Conservation (phyloP, 2,797 vertebrate genomes). For the Phyllotis vaccarum region DNA sequence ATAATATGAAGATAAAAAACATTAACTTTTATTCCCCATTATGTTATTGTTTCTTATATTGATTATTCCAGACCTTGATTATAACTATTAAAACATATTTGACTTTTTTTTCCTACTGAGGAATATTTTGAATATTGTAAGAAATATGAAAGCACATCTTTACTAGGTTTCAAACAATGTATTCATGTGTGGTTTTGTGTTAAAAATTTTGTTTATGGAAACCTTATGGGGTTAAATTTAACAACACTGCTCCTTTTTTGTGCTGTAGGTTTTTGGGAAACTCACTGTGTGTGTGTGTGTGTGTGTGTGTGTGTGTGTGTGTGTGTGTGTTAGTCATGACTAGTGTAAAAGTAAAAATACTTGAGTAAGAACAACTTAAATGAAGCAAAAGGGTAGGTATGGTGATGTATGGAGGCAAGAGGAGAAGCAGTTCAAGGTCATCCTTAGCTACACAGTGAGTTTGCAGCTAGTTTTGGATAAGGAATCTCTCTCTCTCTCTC, state of each 20-base stretch:
- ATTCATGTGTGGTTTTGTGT: conserved; percentile 38
- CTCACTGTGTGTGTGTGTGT: background rate
- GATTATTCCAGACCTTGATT: conserved; percentile 57
- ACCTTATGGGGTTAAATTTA: conserved; percentile 62
- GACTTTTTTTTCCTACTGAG: conserved; percentile 74
- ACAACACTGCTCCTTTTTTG: conserved; percentile 21
- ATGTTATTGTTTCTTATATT: conserved; percentile 16
- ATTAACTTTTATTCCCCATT: conserved; percentile 28
- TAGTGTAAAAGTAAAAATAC: background rate
- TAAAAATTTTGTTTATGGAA: conserved; percentile 64
- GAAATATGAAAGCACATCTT: conserved; percentile 73
- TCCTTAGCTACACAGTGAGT: background rate
- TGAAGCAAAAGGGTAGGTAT: background rate
- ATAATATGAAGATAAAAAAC: conserved; percentile 34
- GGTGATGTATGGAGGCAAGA: background rate
- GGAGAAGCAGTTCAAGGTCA: background rate
- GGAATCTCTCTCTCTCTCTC: too few species aligned
- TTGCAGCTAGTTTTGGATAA: background rate
- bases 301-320: too few species aligned
- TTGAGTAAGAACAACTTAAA: background rate
- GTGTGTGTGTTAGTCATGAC: background rate
- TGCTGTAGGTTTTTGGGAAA: conserved; percentile 46
- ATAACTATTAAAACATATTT: conserved; percentile 58
- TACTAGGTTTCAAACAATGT: conserved; percentile 64
- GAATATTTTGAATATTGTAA: conserved; percentile 70